Percentiles rank a stretch among this genome's conserved stretches.
phyloP scores from a whole-genome alignment of 2,888 invertebrate species.

The Caenorhabditis sp. region DNA sequence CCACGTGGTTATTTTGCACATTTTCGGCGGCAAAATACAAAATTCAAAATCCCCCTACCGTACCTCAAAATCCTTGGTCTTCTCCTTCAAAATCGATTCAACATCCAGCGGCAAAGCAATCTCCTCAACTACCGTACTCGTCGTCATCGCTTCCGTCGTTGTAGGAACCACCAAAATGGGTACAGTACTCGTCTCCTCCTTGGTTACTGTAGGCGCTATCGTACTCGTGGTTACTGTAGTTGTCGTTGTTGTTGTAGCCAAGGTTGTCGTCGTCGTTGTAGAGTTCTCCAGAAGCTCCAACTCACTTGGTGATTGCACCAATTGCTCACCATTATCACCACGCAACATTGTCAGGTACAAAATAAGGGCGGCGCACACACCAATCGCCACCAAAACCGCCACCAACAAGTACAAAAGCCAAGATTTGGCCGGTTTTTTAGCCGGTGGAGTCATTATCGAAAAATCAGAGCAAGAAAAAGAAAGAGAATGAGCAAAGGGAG shows the following conservation, averaged over 20 bases:
- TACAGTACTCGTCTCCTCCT: background rate
- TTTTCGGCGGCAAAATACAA: too few relatives aligned
- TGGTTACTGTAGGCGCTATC: background rate
- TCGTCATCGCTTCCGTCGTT: background rate
- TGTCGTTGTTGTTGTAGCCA: background rate
- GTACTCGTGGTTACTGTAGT: background rate
- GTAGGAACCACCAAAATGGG: background rate
- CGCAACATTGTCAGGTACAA: slow-evolving; percentile 17
- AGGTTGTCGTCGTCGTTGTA: background rate
- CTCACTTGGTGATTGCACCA: too few relatives aligned
- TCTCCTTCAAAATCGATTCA: slow-evolving; percentile 32
- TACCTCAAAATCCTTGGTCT: slow-evolving; percentile 25
- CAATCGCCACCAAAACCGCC: slow-evolving; percentile 20
- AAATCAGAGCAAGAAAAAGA: background rate
- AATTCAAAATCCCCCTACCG: too few relatives aligned
- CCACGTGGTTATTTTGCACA: too few relatives aligned
- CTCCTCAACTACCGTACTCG: slow-evolving; percentile 3
- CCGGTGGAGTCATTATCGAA: slow-evolving; percentile 13
- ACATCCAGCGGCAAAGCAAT: slow-evolving; percentile 34
- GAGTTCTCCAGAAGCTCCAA: too few relatives aligned
- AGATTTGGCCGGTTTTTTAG: slow-evolving; percentile 23
- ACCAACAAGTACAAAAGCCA: slow-evolving; percentile 20
- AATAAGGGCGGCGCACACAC: slow-evolving; percentile 21
- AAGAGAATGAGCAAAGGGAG: background rate
- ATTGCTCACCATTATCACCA: background rate